Percentiles rank a stretch among this genome's conserved stretches.
Evolutionary conservation across 2,888 invertebrate species (phyloP).

Genomic region (Luffia ferchaultella): DNA sequence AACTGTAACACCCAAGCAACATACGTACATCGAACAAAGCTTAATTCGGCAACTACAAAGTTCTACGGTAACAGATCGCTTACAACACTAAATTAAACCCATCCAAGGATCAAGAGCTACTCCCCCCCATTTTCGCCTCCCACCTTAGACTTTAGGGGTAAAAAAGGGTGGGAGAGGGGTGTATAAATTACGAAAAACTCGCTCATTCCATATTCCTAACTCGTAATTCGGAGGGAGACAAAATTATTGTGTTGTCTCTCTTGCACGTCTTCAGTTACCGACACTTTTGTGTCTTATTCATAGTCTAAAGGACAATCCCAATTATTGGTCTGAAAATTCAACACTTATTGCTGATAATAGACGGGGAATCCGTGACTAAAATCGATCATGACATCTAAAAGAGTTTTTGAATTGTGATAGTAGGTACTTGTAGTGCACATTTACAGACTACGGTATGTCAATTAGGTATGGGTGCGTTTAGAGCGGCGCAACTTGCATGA

Average conservation of each 20-base stretch:
- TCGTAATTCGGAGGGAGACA: background rate
- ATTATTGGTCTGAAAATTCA: too few species aligned
- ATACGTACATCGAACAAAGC: background rate
- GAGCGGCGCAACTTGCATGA: too few species aligned
- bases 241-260: background rate
- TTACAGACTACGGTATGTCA: too few species aligned
- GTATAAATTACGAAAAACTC: background rate
- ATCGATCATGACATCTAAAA: too few species aligned
- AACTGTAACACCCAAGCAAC: background rate
- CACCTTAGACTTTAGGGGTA: background rate
- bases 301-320: constrained; percentile 1
- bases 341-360: too few species aligned
- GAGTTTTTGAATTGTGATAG: too few species aligned
- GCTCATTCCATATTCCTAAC: background rate
- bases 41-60: background rate
- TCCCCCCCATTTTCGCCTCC: background rate
- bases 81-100: background rate
- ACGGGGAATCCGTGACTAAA: too few species aligned
- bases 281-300: background rate
- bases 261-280: constrained; percentile 1
- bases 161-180: background rate
- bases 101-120: background rate
- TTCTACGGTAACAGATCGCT: background rate
- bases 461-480: too few species aligned
- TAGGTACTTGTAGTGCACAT: too few species aligned